Conservation (phyloP, 2,797 vertebrate species). For the Lutra lutra region DNA sequence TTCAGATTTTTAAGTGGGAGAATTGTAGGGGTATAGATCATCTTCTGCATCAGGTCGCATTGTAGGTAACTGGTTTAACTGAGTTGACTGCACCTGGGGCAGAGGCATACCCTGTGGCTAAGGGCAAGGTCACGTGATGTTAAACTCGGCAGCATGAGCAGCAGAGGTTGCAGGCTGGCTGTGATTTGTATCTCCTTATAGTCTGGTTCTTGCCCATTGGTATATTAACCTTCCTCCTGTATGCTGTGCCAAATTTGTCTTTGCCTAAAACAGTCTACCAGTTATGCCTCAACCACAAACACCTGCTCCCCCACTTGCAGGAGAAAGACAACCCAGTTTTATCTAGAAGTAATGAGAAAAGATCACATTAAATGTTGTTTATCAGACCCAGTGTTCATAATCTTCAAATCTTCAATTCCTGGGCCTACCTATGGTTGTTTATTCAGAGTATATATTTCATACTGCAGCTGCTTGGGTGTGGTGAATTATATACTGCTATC, state of each 20-base stretch:
- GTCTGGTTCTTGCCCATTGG: background rate
- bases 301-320: background rate
- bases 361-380: constrained; percentile 1
- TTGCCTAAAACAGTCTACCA: background rate
- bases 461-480: background rate
- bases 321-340: background rate
- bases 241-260: background rate
- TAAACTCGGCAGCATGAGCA: background rate
- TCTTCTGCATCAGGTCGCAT: background rate
- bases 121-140: background rate
- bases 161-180: background rate
- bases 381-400: background rate
- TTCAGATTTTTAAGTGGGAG: constrained; percentile 30
- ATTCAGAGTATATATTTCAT: background rate
- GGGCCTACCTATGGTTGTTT: background rate
- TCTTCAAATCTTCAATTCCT: constrained; percentile 8
- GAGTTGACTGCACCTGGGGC: background rate
- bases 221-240: background rate
- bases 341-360: background rate
- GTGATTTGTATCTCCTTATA: background rate
- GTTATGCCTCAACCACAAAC: background rate
- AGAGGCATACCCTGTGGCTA: background rate
- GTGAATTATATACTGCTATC: background rate
- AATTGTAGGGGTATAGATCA: background rate
- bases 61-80: background rate